Base-by-base conservation (phyloP, 2,888 invertebrate species). In the Tipula vernalis region DNA sequence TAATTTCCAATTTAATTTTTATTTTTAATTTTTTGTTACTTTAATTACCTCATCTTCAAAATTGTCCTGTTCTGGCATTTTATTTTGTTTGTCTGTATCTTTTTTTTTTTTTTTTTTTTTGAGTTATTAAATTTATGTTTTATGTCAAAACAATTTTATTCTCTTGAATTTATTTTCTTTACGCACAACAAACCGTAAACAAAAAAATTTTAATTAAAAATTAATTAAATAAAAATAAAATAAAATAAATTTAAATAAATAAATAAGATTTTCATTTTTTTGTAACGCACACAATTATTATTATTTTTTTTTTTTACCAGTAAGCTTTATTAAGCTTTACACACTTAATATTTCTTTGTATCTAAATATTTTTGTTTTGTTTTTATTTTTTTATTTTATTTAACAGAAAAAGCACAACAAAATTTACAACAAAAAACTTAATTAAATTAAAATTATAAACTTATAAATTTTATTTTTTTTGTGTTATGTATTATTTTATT, bases 31-130 rank as follows among this genome's bases (percentile, higher is more conserved):
- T 42, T 39, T 39, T 85, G 10, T 15, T 85, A 5, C 15, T 57
- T n/a, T 57, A 41, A 85, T 91, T 91, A 91, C 91, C 91, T 91
- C 91, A 90, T 91, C 91, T 90, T 91, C 91, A 89, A 91, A 91
- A 90, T 91, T 91, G 89, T 91, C 91, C 91, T 91, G 91, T 89
- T 91, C 91, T 88, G 91, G 89, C 91, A 91, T 91, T 89, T 87
- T 87, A 86, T 41, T 42, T 83, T 18, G 28, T 28, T 28, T 1
- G 28, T 28, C n/a, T n/a, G n/a, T n/a, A n/a, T n/a, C n/a, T n/a
- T n/a, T n/a, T n/a, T n/a, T n/a, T n/a, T 28, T 28, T 28, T 28
- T 28, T 28, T 28, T 2, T 28, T 28, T 28, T 28, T 28, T 28
- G 28, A 28, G 12, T 71, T 8, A 71, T 71, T 51, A n/a, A 83